These are phyloP conservation scores for Penaeus chinensis DNA, from an alignment of 1,140 invertebrate species.

Conservation along the genomic window DNA sequence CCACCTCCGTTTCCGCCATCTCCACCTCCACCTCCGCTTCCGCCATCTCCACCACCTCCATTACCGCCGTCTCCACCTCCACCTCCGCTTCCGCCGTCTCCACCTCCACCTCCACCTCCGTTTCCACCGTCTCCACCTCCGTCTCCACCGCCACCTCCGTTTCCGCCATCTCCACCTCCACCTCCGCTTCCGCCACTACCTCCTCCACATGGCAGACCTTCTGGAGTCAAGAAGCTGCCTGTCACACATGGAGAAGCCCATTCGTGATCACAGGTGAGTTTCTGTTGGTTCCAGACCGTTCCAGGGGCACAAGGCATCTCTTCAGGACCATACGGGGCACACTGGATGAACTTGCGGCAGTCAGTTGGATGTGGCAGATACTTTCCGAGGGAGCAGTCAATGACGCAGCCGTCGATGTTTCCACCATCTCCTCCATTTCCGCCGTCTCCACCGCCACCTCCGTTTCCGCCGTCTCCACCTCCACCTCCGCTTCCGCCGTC, in stretches of 20 bases:
- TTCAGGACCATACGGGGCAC: not conserved
- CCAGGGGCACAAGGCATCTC: not conserved
- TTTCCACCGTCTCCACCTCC: too few relatives aligned
- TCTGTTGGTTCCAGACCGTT: not conserved
- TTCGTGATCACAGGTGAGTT: not conserved
- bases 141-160: too few relatives aligned
- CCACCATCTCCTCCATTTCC: conserved; percentile 29
- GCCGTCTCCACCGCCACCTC: not conserved
- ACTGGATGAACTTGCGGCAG: not conserved
- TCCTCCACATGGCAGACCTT: too few relatives aligned
- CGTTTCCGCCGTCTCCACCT: not conserved
- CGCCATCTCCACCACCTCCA: not conserved
- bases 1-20: not conserved
- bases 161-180: not conserved
- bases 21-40: conserved; percentile 15
- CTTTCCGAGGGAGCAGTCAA: not conserved
- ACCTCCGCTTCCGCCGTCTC: too few relatives aligned
- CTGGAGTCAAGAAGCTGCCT: not conserved
- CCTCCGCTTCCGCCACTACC: too few relatives aligned
- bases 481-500: conserved; percentile 2
- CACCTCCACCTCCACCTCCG: too few relatives aligned
- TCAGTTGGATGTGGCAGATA: too few relatives aligned
- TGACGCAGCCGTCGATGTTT: not conserved
- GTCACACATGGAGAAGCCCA: not conserved
- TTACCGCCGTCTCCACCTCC: not conserved